Conservation (phyloP, 2,888 invertebrate species). For the Schizaphis graminum region DNA sequence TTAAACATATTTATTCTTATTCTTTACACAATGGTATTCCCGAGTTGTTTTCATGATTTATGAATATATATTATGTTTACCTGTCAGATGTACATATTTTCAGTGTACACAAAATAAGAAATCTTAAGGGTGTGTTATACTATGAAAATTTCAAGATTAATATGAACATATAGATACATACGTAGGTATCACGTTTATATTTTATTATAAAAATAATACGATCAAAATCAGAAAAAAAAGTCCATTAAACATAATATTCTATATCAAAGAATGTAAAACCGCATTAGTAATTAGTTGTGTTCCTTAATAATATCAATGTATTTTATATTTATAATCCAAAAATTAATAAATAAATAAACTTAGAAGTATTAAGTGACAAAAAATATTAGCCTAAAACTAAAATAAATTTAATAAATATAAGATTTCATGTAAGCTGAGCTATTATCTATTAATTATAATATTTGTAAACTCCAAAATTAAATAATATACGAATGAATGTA, state of each 20-base stretch:
- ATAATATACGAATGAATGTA: not conserved
- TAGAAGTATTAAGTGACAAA: not conserved
- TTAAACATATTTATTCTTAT: slow-evolving; percentile 32
- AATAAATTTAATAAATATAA: not conserved
- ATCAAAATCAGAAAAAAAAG: not conserved
- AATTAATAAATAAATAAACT: not conserved
- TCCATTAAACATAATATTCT: not conserved
- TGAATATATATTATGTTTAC: slow-evolving; percentile 3
- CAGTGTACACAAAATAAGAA: not conserved
- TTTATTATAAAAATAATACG: not conserved
- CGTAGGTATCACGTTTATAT: not conserved
- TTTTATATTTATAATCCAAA: not conserved
- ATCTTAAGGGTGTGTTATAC: not conserved
- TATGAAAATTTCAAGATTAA: not conserved
- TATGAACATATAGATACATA: not conserved
- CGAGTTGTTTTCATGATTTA: not conserved
- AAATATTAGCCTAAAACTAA: not conserved
- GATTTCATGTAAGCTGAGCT: not conserved
- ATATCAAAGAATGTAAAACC: not conserved
- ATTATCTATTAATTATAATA: not conserved
- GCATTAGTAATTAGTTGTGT: not conserved
- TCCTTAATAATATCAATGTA: not conserved
- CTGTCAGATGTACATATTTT: slow-evolving; percentile 1
- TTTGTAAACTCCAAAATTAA: not conserved
- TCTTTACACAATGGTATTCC: not conserved